Base-by-base conservation (phyloP, 2,888 invertebrate genomes). In the Ischnura elegans region DNA sequence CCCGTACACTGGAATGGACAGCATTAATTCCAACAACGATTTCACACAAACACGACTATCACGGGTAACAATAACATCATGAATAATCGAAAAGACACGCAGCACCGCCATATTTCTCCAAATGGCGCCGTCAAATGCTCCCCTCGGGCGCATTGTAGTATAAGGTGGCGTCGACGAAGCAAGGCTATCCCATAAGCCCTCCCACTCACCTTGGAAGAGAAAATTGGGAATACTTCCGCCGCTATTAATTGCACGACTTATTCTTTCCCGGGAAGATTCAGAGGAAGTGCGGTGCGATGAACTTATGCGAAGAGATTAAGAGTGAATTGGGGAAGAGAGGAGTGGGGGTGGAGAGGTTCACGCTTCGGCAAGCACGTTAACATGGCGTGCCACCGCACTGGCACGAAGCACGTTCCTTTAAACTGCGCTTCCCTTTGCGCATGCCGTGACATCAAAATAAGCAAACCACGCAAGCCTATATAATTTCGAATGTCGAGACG, bases 251-350 rank as follows among this genome's bases (percentile, higher is more conserved):
- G 36, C 76, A 10, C 29, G 76, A 76, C 36, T 76, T 76, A 76
- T 76, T 76, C 76, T 36, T 61, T n/a, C 61, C 36, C 61, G 76
- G 36, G 76, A 36, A 36, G 13, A 36, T 29, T 36, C 29, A 13
- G 36, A 76, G 76, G 76, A 76, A 76, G 76, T 36, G 76, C 76
- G 76, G 76, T 76, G 76, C 76, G 76, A 76, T 76, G 76, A 76
- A 76, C 76, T 76, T 76, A 61, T 21, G 16, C 76, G 76, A 36
- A 2, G 29, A 36, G 76, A 76, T 76, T 76, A 76, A 76, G 29
- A 51, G 13, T 1, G 76, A 76, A 76, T 76, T 76, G 29, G 76
- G n/a, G 76, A 61, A 25, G 76, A 0, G 6, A 8, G 29, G 29
- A 36, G 25, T 29, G 76, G 36, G 10, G 76, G 36, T 5, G 76